Conservation (phyloP, 2,888 invertebrate species). For the Rhagophthalmus giganteus region DNA sequence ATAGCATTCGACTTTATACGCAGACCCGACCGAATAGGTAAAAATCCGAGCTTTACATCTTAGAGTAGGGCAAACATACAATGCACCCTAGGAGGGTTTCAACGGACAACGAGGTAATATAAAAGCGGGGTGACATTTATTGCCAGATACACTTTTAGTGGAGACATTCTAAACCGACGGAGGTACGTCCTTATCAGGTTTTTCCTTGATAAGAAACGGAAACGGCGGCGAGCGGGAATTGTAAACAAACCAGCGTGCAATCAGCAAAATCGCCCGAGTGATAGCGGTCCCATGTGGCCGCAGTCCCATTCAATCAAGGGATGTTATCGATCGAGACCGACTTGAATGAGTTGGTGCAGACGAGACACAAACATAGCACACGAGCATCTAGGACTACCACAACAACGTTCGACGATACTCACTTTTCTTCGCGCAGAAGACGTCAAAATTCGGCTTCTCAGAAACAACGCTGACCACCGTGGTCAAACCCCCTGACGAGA, state of each 20-base stretch:
- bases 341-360: conserved; percentile 26
- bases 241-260: conserved; percentile 47
- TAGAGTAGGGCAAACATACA: conserved; percentile 18
- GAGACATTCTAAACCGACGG: conserved; percentile 25
- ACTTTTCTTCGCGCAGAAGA: conserved; percentile 17
- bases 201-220: conserved; percentile 25
- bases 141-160: conserved; percentile 13
- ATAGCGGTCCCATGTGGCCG: conserved; percentile 45
- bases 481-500: conserved; percentile 21
- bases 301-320: conserved; percentile 47
- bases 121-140: conserved; percentile 21
- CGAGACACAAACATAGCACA: conserved; percentile 24
- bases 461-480: conserved; percentile 15
- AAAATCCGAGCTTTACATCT: conserved; percentile 23
- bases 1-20: conserved; percentile 20
- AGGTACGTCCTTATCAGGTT: conserved; percentile 17
- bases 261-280: conserved; percentile 37
- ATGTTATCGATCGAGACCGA: conserved; percentile 41
- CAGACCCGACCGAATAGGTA: conserved; percentile 14
- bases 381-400: conserved; percentile 23
- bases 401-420: conserved; percentile 20
- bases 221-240: conserved; percentile 36
- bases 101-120: conserved; percentile 21
- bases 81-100: conserved; percentile 28
- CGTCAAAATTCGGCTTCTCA: background rate